Evolutionary conservation across 2,888 invertebrate genomes (phyloP).

Genomic region (Pimpla rufipes): DNA sequence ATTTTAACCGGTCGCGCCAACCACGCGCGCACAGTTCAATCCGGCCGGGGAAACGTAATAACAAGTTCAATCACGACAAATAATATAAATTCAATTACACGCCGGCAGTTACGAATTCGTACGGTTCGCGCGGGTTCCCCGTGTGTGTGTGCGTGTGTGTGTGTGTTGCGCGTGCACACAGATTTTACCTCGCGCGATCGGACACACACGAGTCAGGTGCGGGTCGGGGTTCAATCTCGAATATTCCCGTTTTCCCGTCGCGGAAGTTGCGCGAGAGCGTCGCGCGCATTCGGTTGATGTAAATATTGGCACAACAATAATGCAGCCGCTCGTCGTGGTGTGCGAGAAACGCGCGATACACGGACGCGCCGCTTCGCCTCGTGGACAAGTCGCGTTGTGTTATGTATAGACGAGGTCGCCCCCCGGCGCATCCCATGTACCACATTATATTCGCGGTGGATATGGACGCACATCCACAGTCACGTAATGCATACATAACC

Average conservation of each 20-base stretch:
- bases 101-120: slow-evolving; percentile 13
- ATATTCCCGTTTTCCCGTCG: slow-evolving; percentile 30
- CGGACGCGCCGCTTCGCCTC: neutral
- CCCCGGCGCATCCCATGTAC: slow-evolving; percentile 26
- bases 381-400: slow-evolving; percentile 2
- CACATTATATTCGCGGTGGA: slow-evolving; percentile 15
- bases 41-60: slow-evolving; percentile 35
- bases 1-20: slow-evolving; percentile 28
- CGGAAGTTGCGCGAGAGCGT: slow-evolving; percentile 25
- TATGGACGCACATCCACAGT: slow-evolving; percentile 23
- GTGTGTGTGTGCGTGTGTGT: no score
- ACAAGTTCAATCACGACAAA: slow-evolving; percentile 46
- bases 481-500: slow-evolving; percentile 51
- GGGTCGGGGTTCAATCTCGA: slow-evolving; percentile 50
- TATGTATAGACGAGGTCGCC: no score
- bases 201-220: slow-evolving; percentile 18
- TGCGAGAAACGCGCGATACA: neutral
- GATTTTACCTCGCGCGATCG: slow-evolving; percentile 18
- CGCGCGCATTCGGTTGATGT: slow-evolving; percentile 45
- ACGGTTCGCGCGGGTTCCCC: neutral
- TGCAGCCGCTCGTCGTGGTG: slow-evolving; percentile 33
- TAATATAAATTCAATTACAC: slow-evolving; percentile 44
- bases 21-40: slow-evolving; percentile 18
- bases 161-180: slow-evolving; percentile 9
- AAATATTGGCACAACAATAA: slow-evolving; percentile 60